These are phyloP conservation scores for Heterodera carotae DNA, from an alignment of 1,140 invertebrate genomes.

Conservation along the genomic window DNA sequence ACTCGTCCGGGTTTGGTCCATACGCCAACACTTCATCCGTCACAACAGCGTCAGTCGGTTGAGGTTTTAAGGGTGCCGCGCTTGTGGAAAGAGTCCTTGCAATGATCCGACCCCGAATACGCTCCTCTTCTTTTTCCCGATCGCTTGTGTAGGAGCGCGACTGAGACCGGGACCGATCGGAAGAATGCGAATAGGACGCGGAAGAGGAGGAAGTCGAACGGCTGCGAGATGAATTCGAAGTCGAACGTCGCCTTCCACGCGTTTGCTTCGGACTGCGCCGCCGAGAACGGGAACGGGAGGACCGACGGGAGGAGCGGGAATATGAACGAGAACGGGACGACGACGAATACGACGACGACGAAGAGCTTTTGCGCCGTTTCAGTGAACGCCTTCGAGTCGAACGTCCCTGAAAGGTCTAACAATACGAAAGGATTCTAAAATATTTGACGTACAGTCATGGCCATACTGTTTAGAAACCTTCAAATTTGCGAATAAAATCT, in stretches of 20 bases:
- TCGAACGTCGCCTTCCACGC: not conserved
- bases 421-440: no score
- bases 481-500: no score
- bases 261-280: not conserved
- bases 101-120: constrained; percentile 16
- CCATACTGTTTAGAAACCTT: no score
- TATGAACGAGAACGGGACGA: not conserved
- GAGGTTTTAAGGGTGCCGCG: not conserved
- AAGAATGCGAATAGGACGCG: constrained; percentile 9
- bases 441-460: no score
- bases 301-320: no score
- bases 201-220: constrained; percentile 1
- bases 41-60: not conserved
- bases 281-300: not conserved
- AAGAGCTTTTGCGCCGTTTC: not conserved
- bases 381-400: not conserved
- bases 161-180: constrained; percentile 8
- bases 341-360: not conserved
- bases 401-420: not conserved
- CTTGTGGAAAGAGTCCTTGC: not conserved
- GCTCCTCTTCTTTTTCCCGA: constrained; percentile 10
- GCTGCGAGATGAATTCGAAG: constrained; percentile 7
- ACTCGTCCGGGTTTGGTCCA: no score
- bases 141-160: not conserved
- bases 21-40: not conserved